Conservation (phyloP, 2,113 vertebrate genomes). For the Tenebrosternarchus preto region DNA sequence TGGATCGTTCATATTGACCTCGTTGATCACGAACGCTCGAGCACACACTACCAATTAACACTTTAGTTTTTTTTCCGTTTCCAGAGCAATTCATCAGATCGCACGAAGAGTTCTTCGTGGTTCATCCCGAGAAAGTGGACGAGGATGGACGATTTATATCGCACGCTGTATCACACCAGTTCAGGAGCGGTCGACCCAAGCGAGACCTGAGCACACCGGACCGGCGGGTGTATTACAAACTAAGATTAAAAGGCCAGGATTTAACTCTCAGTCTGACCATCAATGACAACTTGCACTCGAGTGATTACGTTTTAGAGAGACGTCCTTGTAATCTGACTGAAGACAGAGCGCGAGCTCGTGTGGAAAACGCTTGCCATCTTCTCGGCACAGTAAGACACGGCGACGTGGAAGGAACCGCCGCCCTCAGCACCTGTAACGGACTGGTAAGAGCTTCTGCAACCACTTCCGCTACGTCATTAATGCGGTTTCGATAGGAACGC, state of each 20-base stretch:
- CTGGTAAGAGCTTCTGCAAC: conserved; percentile 91
- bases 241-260: conserved; percentile 74
- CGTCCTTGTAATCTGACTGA: conserved; percentile 50
- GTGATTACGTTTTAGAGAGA: conserved; percentile 83
- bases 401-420: conserved; percentile 70
- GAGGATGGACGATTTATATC: conserved; percentile 65
- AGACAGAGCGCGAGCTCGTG: background rate
- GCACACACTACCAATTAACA: too few relatives aligned
- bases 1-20: too few relatives aligned
- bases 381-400: conserved; percentile 76
- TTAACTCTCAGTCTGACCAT: conserved; percentile 85
- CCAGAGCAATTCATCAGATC: conserved; percentile 75
- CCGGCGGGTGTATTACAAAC: conserved; percentile 79
- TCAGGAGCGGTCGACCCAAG: conserved; percentile 37
- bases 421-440: conserved; percentile 87
- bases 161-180: conserved; percentile 74
- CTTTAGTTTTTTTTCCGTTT: background rate
- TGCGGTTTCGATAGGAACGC: too few relatives aligned
- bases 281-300: conserved; percentile 79
- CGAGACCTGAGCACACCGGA: background rate
- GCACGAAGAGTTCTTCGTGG: conserved; percentile 75
- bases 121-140: conserved; percentile 79
- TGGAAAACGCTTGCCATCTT: conserved; percentile 79
- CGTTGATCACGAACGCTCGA: too few relatives aligned
- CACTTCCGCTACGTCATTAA: background rate